Base-by-base conservation (phyloP, 2,888 invertebrate species). In the Apotomis betuletana region DNA sequence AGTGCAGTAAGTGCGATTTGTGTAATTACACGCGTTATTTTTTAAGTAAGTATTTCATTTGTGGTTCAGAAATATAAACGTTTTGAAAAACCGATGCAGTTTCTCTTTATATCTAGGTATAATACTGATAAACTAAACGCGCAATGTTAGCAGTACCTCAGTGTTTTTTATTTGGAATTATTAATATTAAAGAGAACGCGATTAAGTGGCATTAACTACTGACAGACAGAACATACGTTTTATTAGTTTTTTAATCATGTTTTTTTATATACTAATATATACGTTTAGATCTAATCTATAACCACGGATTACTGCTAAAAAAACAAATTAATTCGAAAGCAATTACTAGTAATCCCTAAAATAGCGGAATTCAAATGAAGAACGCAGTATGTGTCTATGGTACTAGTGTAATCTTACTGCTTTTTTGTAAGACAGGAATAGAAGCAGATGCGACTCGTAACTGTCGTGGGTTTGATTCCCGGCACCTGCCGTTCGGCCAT, bases 401-500 rank as follows among this genome's bases (percentile, higher is more conserved):
- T 1, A 46, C 55, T 44, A 55, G 49, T 38, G 41, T 67, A 27
- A 67, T 59, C 36, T 67, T 59, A 51, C 15, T 27, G 64, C 55
- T 55, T 55, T 65, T 46, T 46, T 65, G 55, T 57, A 55, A 10
- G n/a, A 68, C 72, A 46, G 62, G 62, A 72, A 68, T 72, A 72
- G 67, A 49, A 82, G 84, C 93, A 91, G 89, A 87, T 92, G 92
- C 77, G 77, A 61, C 81, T 74, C 81, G 87, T 92, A 79, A 87
- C 87, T 87, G 90, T 89, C 81, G 71, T 77, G 81, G 86, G 89
- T 92, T 92, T 92, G 92, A 93, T 87, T 89, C 90, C 85, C 78
- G 79, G 69, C 93, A 93, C 91, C 93, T 92, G 92, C 88, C 91
- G 90, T 90, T 89, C 89, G 83, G 78, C 77, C 92, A 92, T 93